Evolutionary conservation across 1,140 invertebrate species (phyloP).

Genomic region (Paracyclopina nana): DNA sequence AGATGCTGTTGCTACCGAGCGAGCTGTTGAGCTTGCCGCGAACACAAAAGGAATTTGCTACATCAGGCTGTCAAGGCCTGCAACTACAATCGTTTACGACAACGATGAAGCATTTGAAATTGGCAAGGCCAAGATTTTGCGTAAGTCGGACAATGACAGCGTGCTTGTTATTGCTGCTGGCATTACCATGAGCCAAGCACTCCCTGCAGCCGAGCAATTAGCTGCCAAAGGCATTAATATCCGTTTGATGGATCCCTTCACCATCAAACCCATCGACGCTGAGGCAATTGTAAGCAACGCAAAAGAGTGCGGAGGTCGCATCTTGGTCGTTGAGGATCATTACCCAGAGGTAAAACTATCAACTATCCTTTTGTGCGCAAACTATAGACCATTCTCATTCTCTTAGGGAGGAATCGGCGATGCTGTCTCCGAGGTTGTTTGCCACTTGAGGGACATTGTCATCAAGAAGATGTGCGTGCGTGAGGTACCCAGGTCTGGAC

Average conservation of each 20-base stretch:
- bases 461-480: slow-evolving; percentile 67
- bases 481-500: slow-evolving; percentile 73
- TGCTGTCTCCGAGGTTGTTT: slow-evolving; percentile 62
- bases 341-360: slow-evolving; percentile 56
- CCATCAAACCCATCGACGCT: slow-evolving; percentile 81
- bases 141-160: slow-evolving; percentile 29
- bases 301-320: slow-evolving; percentile 48
- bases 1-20: slow-evolving; percentile 86
- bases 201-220: slow-evolving; percentile 61
- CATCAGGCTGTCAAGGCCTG: slow-evolving; percentile 81
- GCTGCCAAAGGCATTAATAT: slow-evolving; percentile 43
- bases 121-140: slow-evolving; percentile 59
- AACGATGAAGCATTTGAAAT: slow-evolving; percentile 63
- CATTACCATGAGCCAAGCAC: slow-evolving; percentile 73
- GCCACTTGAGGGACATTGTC: slow-evolving; percentile 45
- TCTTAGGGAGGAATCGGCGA: slow-evolving; percentile 75
- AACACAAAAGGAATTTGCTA: slow-evolving; percentile 90
- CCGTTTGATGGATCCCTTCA: slow-evolving; percentile 79
- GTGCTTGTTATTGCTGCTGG: slow-evolving; percentile 75
- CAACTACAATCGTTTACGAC: slow-evolving; percentile 63
- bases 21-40: slow-evolving; percentile 82
- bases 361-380: too few species aligned
- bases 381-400: too few species aligned
- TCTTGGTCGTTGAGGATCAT: slow-evolving; percentile 92
- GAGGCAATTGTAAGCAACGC: slow-evolving; percentile 55